Evolutionary conservation across 1,140 invertebrate genomes (phyloP).

Genomic region (Planococcus citri): DNA sequence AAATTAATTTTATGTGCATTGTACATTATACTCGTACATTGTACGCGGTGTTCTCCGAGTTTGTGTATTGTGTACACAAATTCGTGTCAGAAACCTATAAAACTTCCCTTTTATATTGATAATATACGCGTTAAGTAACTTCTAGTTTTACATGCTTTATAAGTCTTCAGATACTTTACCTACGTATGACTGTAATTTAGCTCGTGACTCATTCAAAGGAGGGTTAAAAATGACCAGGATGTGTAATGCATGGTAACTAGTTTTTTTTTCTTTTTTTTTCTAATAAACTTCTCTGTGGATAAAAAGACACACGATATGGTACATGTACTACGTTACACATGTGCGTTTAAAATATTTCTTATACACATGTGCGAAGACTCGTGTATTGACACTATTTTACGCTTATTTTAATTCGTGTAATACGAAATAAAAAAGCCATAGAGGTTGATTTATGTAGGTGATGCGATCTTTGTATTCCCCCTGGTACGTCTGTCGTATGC

Average conservation of each 20-base stretch:
- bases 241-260: neutral
- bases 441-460: no score
- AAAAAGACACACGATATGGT: neutral
- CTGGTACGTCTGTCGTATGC: no score
- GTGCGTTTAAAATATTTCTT: neutral
- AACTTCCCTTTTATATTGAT: conserved; percentile 6
- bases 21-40: no score
- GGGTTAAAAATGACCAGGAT: conserved; percentile 1
- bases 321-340: neutral
- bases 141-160: conserved; percentile 2
- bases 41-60: no score
- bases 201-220: neutral
- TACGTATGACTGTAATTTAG: conserved; percentile 2
- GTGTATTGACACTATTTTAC: neutral
- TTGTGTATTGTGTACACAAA: neutral
- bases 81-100: conserved; percentile 3
- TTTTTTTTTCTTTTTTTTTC: neutral
- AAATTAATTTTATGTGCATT: conserved; percentile 8
- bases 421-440: neutral
- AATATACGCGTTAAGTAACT: conserved; percentile 7
- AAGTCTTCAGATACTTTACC: conserved; percentile 2
- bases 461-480: no score
- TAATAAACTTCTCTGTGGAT: neutral
- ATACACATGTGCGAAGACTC: conserved; percentile 2
- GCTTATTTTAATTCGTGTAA: neutral